Conservation (phyloP, 1,140 invertebrate species). For the Bilobella aurantiaca region DNA sequence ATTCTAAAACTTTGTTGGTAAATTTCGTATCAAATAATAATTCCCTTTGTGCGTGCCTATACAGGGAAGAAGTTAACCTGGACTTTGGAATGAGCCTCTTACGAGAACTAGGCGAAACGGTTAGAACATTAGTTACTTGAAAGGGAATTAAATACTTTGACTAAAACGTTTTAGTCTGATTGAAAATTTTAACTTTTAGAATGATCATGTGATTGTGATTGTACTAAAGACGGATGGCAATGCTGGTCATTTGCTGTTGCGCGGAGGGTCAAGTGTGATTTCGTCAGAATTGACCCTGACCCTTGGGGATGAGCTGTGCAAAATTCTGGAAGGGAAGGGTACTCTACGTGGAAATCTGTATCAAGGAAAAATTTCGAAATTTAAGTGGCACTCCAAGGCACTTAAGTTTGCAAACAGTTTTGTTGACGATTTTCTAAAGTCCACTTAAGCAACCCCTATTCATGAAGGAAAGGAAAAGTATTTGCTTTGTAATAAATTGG, state of each 20-base stretch:
- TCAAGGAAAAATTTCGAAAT: conserved; percentile 29
- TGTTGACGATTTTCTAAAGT: conserved; percentile 3
- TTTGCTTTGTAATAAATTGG: too few species aligned
- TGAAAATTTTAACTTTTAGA: too few species aligned
- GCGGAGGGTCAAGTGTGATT: conserved; percentile 9
- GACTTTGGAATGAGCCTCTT: conserved; percentile 25
- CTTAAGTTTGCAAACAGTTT: conserved; percentile 15
- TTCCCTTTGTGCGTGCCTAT: too few species aligned
- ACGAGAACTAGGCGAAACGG: conserved; percentile 24
- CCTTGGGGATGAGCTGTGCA: conserved; percentile 17
- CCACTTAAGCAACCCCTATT: too few species aligned
- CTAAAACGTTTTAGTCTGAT: too few species aligned
- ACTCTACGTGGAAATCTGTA: conserved; percentile 15
- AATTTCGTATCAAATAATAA: too few species aligned
- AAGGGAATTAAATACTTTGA: too few species aligned
- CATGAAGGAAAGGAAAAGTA: too few species aligned
- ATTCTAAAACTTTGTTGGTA: too few species aligned
- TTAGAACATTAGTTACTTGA: too few species aligned
- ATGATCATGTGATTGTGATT: conserved; percentile 14
- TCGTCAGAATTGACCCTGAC: neutral
- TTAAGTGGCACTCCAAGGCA: conserved; percentile 21
- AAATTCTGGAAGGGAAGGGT: conserved; percentile 30
- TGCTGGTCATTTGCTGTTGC: conserved; percentile 21
- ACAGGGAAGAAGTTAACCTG: conserved; percentile 28
- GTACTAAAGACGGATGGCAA: conserved; percentile 23